Percentiles rank a stretch among this genome's conserved stretches.
These are phyloP conservation scores for Tanypteryx hageni DNA, from an alignment of 2,888 invertebrate species.

Conservation along the genomic window DNA sequence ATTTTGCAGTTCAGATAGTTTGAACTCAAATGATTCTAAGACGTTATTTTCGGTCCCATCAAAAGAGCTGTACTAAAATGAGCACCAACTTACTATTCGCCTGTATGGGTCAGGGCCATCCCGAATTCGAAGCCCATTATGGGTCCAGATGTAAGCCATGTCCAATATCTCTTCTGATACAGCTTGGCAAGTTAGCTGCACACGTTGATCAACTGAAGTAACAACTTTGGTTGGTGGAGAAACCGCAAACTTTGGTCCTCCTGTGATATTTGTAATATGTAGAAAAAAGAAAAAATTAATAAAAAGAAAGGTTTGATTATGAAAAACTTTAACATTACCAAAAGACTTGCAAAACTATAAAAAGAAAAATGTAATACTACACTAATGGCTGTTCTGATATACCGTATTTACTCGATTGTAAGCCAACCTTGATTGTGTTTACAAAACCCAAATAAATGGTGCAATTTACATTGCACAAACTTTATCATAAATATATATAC, in stretches of 20 bases:
- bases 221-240: slow-evolving; percentile 82
- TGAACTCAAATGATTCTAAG: not conserved
- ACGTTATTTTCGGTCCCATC: slow-evolving; percentile 65
- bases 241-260: slow-evolving; percentile 86
- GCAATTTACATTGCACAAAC: too few relatives aligned
- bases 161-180: slow-evolving; percentile 91
- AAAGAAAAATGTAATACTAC: too few relatives aligned
- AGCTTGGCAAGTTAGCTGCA: slow-evolving; percentile 90
- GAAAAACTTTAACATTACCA: too few relatives aligned
- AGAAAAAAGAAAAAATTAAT: not conserved
- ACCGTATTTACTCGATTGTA: too few relatives aligned
- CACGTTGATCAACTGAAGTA: slow-evolving; percentile 83
- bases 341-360: too few relatives aligned
- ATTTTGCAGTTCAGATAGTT: not conserved
- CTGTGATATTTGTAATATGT: slow-evolving; percentile 73
- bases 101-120: slow-evolving; percentile 80
- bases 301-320: too few relatives aligned
- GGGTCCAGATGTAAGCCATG: slow-evolving; percentile 94
- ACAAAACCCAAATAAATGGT: too few relatives aligned
- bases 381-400: too few relatives aligned
- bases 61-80: slow-evolving; percentile 24
- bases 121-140: slow-evolving; percentile 88
- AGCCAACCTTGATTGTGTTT: too few relatives aligned
- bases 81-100: slow-evolving; percentile 75
- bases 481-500: too few relatives aligned